These are phyloP conservation scores for Enteromius thamalakanensis DNA, from an alignment of 2,797 vertebrate genomes.

Conservation along the genomic window DNA sequence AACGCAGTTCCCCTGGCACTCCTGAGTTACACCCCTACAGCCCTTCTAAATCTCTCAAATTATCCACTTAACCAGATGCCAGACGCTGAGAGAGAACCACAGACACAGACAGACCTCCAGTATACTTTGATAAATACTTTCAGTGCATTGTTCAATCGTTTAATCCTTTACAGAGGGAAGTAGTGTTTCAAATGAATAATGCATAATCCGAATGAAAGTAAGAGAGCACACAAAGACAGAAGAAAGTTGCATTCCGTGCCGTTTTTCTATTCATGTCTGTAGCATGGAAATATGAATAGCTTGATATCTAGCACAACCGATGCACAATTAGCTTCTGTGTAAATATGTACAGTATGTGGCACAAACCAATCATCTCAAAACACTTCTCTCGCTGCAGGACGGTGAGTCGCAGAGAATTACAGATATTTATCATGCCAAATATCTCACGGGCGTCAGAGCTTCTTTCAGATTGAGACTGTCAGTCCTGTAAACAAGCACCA, in stretches of 20 bases:
- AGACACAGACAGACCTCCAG: conserved; percentile 71
- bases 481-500: not conserved
- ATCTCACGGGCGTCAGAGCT: not conserved
- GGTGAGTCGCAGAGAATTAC: not conserved
- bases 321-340: not conserved
- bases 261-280: not conserved
- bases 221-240: not conserved
- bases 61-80: conserved; percentile 24
- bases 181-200: conserved; percentile 68
- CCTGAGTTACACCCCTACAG: conserved; percentile 30
- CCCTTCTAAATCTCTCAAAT: not conserved
- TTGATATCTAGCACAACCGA: not conserved
- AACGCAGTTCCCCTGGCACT: conserved; percentile 47
- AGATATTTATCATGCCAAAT: not conserved
- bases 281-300: not conserved
- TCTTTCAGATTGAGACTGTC: not conserved
- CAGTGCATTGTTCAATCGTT: conserved; percentile 84
- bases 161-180: conserved; percentile 77
- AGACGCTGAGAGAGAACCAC: conserved; percentile 19
- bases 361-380: not conserved
- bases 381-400: not conserved
- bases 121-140: conserved; percentile 72
- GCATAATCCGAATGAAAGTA: conserved; percentile 58
- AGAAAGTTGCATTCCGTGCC: not conserved
- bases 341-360: not conserved